These are phyloP conservation scores for Parnassius glacialis DNA, from an alignment of 2,888 invertebrate species.

Conservation along the genomic window DNA sequence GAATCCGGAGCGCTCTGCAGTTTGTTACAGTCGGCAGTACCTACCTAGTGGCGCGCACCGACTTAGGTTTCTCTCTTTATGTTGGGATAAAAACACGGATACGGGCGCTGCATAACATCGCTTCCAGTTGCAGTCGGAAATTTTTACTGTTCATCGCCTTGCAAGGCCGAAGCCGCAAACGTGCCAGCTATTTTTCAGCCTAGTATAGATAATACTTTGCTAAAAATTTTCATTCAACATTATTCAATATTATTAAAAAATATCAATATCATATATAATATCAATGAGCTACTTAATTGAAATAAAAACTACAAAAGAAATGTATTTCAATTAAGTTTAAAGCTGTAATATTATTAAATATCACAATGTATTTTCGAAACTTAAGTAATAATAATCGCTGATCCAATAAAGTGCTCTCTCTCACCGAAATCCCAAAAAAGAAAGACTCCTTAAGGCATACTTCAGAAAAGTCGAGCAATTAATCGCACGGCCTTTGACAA, in stretches of 20 bases:
- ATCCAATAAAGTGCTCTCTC: constrained; percentile 31
- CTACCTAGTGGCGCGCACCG: constrained; percentile 41
- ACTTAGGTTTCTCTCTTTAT: constrained; percentile 66
- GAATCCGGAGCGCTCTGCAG: constrained; percentile 75
- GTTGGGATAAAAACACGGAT: constrained; percentile 55
- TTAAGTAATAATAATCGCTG: constrained; percentile 13
- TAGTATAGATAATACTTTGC: too few species aligned
- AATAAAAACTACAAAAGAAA: too few species aligned
- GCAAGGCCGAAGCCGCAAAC: background rate
- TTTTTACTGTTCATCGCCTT: constrained; percentile 7
- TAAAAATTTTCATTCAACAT: too few species aligned
- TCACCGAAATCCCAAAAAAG: constrained; percentile 37
- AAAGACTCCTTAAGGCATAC: constrained; percentile 48
- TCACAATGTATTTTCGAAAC: too few species aligned
- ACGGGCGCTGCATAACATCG: constrained; percentile 33
- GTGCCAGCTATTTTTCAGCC: background rate
- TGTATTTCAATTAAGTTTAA: too few species aligned
- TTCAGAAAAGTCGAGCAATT: constrained; percentile 63
- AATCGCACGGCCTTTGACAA: constrained; percentile 71
- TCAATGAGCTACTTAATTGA: too few species aligned
- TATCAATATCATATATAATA: too few species aligned
- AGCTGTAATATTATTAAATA: too few species aligned
- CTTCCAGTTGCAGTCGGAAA: constrained; percentile 30
- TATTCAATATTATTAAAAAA: too few species aligned
- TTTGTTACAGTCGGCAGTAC: constrained; percentile 43